These are phyloP conservation scores for Psilanteris sp. DNA, from an alignment of 1,140 invertebrate genomes.

Conservation along the genomic window DNA sequence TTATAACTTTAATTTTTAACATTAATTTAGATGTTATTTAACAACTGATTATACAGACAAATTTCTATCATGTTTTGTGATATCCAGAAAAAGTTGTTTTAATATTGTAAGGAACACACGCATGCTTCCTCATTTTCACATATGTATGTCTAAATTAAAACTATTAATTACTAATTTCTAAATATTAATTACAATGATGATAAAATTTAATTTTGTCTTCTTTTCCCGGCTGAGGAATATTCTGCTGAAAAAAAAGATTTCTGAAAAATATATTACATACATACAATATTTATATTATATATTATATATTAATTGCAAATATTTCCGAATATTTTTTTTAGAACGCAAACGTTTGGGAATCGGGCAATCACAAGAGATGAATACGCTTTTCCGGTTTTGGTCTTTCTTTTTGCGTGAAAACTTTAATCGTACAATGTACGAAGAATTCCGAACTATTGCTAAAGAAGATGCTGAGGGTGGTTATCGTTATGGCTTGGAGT, in stretches of 20 bases:
- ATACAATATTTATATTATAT: too few species aligned
- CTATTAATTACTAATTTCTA: too few species aligned
- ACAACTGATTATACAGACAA: too few species aligned
- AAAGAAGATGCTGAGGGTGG: constrained; percentile 94
- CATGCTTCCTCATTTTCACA: too few species aligned
- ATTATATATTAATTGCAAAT: too few species aligned
- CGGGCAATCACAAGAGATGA: constrained; percentile 97
- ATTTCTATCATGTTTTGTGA: too few species aligned
- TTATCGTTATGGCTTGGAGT: constrained; percentile 95
- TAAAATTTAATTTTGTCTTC: constrained; percentile 74
- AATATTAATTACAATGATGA: constrained; percentile 66
- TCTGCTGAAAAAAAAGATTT: constrained; percentile 65
- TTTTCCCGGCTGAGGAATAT: constrained; percentile 75
- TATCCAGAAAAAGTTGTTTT: too few species aligned
- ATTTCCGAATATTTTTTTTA: constrained; percentile 75
- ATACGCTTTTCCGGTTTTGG: constrained; percentile 99
- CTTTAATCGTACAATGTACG: constrained; percentile 99
- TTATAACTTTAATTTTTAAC: too few species aligned
- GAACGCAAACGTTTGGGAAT: constrained; percentile 94
- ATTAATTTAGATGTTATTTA: too few species aligned
- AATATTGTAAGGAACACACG: too few species aligned
- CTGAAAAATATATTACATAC: too few species aligned
- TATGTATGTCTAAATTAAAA: too few species aligned
- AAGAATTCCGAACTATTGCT: constrained; percentile 94
- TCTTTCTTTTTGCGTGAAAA: constrained; percentile 99